phyloP scores from a whole-genome alignment of 2,888 invertebrate species.

The Prenolepis imparis region DNA sequence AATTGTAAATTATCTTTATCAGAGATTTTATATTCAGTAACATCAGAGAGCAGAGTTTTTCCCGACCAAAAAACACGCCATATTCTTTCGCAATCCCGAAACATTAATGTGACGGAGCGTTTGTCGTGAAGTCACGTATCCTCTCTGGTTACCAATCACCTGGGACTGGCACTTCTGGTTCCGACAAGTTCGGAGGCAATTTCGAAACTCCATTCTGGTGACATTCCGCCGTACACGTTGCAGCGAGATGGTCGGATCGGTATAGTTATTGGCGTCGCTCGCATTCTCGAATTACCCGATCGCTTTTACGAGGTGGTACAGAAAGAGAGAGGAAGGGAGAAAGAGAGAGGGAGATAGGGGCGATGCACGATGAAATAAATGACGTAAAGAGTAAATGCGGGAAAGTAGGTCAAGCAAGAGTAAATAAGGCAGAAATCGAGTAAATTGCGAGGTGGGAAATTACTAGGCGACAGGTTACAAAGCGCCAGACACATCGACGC shows the following conservation, averaged over 20 bases:
- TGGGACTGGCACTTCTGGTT: slow-evolving; percentile 68
- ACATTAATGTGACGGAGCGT: slow-evolving; percentile 53
- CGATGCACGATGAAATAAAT: slow-evolving; percentile 33
- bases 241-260: slow-evolving; percentile 29
- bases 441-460: slow-evolving; percentile 39
- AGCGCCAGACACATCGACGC: slow-evolving; percentile 16
- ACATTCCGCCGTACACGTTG: slow-evolving; percentile 23
- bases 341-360: neutral
- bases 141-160: slow-evolving; percentile 66
- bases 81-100: slow-evolving; percentile 31
- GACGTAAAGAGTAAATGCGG: slow-evolving; percentile 38
- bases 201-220: slow-evolving; percentile 66
- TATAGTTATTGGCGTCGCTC: slow-evolving; percentile 43
- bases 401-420: slow-evolving; percentile 51
- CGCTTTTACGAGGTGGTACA: slow-evolving; percentile 57
- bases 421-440: slow-evolving; percentile 49
- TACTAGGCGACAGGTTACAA: slow-evolving; percentile 51
- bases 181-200: slow-evolving; percentile 68
- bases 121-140: slow-evolving; percentile 64
- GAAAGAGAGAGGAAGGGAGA: neutral
- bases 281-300: slow-evolving; percentile 65
- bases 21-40: neutral
- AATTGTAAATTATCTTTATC: neutral
- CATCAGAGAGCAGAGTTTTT: neutral
- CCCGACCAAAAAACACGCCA: neutral